phyloP scores from a whole-genome alignment of 2,797 vertebrate genomes.

The Cheirogaleus major region DNA sequence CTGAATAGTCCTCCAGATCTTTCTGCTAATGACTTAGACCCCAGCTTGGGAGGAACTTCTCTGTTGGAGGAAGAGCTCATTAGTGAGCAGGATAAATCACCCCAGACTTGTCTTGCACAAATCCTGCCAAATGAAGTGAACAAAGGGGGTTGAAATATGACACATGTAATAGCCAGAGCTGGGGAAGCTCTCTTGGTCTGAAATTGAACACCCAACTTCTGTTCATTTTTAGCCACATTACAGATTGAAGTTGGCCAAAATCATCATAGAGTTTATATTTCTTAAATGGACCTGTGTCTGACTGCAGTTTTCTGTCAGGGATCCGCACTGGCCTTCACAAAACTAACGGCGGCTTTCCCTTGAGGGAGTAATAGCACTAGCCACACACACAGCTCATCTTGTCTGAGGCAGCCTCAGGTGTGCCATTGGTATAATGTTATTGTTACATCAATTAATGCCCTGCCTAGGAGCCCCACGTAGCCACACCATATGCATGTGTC shows the following conservation, averaged over 20 bases:
- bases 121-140: neutral
- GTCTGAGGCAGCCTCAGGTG: neutral
- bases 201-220: neutral
- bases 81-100: neutral
- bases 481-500: neutral
- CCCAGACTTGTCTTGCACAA: slow-evolving; percentile 1
- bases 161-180: neutral
- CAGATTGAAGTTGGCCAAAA: slow-evolving; percentile 8
- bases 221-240: neutral
- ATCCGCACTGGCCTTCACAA: neutral
- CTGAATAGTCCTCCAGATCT: neutral
- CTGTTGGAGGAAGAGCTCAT: neutral
- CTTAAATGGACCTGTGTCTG: neutral
- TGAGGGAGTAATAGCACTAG: neutral
- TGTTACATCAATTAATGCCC: slow-evolving; percentile 3
- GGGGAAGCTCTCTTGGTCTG: neutral
- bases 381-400: neutral
- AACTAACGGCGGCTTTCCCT: neutral
- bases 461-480: neutral
- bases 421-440: neutral
- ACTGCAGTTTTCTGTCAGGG: neutral
- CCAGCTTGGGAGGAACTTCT: neutral
- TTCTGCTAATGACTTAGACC: neutral
- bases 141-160: slow-evolving; percentile 19
- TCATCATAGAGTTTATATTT: slow-evolving; percentile 15